Conservation (phyloP, 1,140 invertebrate species). For the Drosophila bocki region DNA sequence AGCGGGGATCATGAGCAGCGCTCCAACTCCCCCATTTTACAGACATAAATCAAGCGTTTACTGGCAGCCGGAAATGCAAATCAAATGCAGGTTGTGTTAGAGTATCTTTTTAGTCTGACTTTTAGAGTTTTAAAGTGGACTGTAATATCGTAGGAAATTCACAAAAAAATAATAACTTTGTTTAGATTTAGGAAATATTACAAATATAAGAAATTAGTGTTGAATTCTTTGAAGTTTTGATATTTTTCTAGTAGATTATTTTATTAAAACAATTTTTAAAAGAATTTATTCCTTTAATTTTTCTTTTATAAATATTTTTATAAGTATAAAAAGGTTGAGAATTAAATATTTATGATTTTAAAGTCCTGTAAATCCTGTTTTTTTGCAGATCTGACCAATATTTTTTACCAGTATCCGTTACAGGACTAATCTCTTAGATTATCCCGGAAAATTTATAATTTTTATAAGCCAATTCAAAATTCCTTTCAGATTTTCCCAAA, state of each 20-base stretch:
- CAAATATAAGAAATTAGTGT: no score
- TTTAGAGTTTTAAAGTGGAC: constrained; percentile 4
- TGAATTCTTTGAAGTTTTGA: neutral
- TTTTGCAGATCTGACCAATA: neutral
- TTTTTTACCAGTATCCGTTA: neutral
- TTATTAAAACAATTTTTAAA: neutral
- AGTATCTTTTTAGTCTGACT: neutral
- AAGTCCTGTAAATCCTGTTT: neutral
- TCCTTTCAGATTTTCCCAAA: neutral
- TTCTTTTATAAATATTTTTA: neutral
- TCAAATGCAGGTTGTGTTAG: constrained; percentile 42
- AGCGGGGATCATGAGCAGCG: constrained; percentile 51
- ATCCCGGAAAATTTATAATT: neutral
- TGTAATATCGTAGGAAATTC: no score
- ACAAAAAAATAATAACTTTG: neutral
- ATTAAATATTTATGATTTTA: neutral
- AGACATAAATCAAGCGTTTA: constrained; percentile 67
- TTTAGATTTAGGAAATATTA: neutral
- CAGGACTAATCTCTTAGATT: no score
- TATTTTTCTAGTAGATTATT: neutral
- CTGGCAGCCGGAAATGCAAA: constrained; percentile 74
- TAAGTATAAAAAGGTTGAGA: neutral
- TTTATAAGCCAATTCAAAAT: neutral
- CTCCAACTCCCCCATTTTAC: neutral
- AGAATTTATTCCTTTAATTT: neutral